Evolutionary conservation across 2,797 vertebrate genomes (phyloP), one percentile per base, ranked within the genome.

Genomic region (Coluber constrictor): DNA sequence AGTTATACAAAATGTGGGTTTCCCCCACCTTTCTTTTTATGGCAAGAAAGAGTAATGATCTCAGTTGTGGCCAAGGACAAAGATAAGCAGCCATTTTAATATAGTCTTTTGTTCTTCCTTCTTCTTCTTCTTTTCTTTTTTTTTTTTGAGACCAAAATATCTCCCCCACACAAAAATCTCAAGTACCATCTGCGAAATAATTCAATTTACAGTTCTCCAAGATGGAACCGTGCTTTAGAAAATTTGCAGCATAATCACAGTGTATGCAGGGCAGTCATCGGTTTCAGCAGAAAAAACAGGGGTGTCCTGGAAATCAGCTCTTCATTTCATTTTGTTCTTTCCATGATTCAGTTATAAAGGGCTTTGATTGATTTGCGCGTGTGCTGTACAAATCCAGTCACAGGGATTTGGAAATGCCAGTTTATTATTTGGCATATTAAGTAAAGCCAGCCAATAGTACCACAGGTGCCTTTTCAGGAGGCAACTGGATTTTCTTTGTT

Each of bases 241-340:
- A 88, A 94, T 86, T 60, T 92, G 43, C 32, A 93, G 92, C 92
- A 93, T 87, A 93, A 37, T 37, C 66, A 55, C 51, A n/a, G 91
- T 63, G 66, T 56, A 90, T 37, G 60, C 37, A 92, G 83, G 83
- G 90, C 61, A 94, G 43, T 66, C 92, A 88, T 91, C 59, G 93
- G 93, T 95, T 89, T n/a, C 57, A 91, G 70, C 87, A 95, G 95
- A 18, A 89, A 94, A 93, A 92, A n/a, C 29, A 87, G 8, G 87
- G 87, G 0, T 60, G 29, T 92, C 25, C 37, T 87, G 12, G 86
- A 54, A 87, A 59, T 25, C 16, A 89, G 66, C 32, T 95, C 94
- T 94, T 92, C 59, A 94, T 93, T 61, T 91, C 92, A 93, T 90
- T 94, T 91, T 95, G 95, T 88, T 15, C 0, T 93, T 92, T 95